Evolutionary conservation across 2,888 invertebrate species (phyloP).

Genomic region (Branchinecta sandiegonensis): DNA sequence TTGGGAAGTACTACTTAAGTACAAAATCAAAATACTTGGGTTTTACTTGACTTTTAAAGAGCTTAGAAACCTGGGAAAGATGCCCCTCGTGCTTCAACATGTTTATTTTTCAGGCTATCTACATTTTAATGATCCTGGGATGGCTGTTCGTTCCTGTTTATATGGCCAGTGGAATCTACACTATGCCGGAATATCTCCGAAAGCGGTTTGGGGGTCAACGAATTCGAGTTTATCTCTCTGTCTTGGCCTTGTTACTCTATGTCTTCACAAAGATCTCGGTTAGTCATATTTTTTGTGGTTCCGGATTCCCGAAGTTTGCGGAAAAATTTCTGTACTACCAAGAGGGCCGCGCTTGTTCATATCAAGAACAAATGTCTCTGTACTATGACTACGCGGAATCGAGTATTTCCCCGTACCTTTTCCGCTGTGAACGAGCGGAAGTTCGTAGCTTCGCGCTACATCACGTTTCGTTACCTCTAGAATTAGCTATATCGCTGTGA

Average conservation of each 20-base stretch:
- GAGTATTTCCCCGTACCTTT: too few species aligned
- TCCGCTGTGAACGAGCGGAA: too few species aligned
- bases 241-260: conserved; percentile 39
- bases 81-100: not conserved
- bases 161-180: conserved; percentile 36
- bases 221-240: conserved; percentile 40
- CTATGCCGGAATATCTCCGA: conserved; percentile 42
- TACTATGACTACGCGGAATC: too few species aligned
- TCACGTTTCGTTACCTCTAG: too few species aligned
- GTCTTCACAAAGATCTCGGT: conserved; percentile 42
- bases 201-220: conserved; percentile 41
- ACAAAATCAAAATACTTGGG: too few species aligned
- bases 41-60: not conserved
- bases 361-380: too few species aligned
- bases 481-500: too few species aligned
- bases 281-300: conserved; percentile 27
- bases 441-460: too few species aligned
- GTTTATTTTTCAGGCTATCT: conserved; percentile 36
- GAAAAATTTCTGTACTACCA: too few species aligned
- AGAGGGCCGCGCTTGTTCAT: too few species aligned
- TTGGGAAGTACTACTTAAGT: too few species aligned
- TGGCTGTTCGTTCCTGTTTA: conserved; percentile 43
- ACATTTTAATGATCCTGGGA: conserved; percentile 38
- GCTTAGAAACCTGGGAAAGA: not conserved
- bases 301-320: not conserved